These are phyloP conservation scores for Pterocles burchelli DNA, from an alignment of 2,113 vertebrate genomes.

Conservation along the genomic window DNA sequence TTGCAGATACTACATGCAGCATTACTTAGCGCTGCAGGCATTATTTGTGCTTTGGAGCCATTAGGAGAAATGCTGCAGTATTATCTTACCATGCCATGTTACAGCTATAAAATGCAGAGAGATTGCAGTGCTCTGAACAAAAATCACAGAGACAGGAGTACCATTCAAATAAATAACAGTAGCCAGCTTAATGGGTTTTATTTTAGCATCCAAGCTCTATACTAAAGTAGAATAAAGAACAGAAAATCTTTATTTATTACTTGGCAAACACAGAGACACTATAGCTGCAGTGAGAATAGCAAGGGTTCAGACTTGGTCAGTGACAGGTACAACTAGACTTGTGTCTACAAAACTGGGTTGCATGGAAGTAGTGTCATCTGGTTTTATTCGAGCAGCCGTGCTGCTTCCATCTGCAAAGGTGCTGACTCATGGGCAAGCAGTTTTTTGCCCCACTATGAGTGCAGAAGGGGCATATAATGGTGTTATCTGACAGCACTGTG, in stretches of 20 bases:
- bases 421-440: neutral
- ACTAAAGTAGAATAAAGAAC: neutral
- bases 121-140: neutral
- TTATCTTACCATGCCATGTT: neutral
- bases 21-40: neutral
- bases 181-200: neutral
- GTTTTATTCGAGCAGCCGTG: neutral
- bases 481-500: neutral
- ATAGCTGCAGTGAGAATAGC: neutral
- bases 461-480: neutral
- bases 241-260: neutral
- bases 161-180: neutral
- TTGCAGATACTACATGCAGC: neutral
- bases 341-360: neutral
- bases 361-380: neutral
- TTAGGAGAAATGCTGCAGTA: neutral
- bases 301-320: neutral
- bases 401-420: neutral
- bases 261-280: neutral
- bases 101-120: neutral
- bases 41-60: neutral
- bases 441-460: neutral
- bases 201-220: neutral
- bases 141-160: neutral
- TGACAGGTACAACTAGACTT: neutral